Base-by-base conservation (phyloP, 2,888 invertebrate genomes). In the Amphipyra tragopoginis region DNA sequence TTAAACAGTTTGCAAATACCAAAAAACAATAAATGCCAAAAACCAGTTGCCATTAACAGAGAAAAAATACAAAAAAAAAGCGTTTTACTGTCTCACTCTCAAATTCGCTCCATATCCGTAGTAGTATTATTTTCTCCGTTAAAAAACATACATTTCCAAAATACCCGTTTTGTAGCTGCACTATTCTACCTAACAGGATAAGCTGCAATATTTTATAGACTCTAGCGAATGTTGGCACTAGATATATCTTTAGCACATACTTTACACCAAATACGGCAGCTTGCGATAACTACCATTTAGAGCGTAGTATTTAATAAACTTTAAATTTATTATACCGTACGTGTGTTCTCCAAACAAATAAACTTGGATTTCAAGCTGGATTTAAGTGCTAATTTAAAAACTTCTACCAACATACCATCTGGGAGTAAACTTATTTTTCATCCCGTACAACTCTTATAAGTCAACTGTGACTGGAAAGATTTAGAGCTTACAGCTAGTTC, bases 241-340 rank as follows among this genome's bases (percentile, higher is more conserved):
- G 4, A 14, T 39, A 8, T 33, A 45, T 45, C 38, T 53, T 52
- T 65, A 36, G 44, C 44, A 9, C 36, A 58, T 64, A 59, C 15
- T 49, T 58, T 36, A 52, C 54, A 52, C 38, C 44, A 8, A 48
- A 39, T 49, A 36, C 9, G 34, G 49, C 71, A 53, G 59, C 42
- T 59, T 56, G 70, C 36, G 15, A 71, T 60, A 47, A 60, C 21
- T 36, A 26, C 39, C 15, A 15, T 38, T 13, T 39, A 36, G 0
- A 40, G 21, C 26, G 3, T 42, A 13, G 33, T 63, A 44, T 51
- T 58, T 61, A 59, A 65, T 54, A 51, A 59, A 39, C 40, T 44
- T 55, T 5, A 34, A 10, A 38, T 38, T 51, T 40, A 38, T 68
- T 21, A 13, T 13, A 26, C n/a, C 11, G 6, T 5, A 48, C 15